Base-by-base conservation (phyloP, 2,113 vertebrate species). In the Austrofundulus limnaeus region DNA sequence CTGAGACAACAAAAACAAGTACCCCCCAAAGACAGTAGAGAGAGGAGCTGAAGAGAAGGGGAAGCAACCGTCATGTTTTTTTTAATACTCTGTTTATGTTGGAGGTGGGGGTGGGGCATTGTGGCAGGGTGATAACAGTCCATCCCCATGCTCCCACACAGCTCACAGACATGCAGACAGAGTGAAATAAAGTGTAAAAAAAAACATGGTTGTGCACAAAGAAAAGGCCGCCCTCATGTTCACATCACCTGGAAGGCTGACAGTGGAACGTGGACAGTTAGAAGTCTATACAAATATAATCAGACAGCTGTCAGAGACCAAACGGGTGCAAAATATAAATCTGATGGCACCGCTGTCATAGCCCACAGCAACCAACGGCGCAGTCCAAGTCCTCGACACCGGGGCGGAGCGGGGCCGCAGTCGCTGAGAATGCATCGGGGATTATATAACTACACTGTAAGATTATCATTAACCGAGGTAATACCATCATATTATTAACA, bases 381-480 rank as follows among this genome's bases (percentile, higher is more conserved):
- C 70, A 66, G 70, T 63, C 72, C 56, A 52, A 58, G 63, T 75
- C 77, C 76, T 67, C 53, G 3, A 20, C 66, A 52, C 23, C 0
- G 72, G 71, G 73, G 78, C 72, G 51, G 66, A 66, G 66, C 61
- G 43, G 76, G 66, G 50, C 57, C 42, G 34, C 15, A 50, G 46
- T 31, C 11, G 41, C 55, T 78, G 31, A 46, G 66, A 72, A 74
- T 47, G 78, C 61, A 23, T 78, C 63, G 34, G 72, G 78, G 72
- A 78, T 83, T 73, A 78, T 80, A 80, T 76, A 23, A 63, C 81
- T 80, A 86, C 75, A 59, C 74, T 72, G 79, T 41, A 76, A 81
- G 78, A 82, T 86, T 72, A 84, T 78, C 78, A 73, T 84, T 78
- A 89, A 87, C 87, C 49, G 63, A 86, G 77, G 72, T 86, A 88